Conservation (phyloP, 2,888 invertebrate genomes). For the Pogonocherus hispidulus region DNA sequence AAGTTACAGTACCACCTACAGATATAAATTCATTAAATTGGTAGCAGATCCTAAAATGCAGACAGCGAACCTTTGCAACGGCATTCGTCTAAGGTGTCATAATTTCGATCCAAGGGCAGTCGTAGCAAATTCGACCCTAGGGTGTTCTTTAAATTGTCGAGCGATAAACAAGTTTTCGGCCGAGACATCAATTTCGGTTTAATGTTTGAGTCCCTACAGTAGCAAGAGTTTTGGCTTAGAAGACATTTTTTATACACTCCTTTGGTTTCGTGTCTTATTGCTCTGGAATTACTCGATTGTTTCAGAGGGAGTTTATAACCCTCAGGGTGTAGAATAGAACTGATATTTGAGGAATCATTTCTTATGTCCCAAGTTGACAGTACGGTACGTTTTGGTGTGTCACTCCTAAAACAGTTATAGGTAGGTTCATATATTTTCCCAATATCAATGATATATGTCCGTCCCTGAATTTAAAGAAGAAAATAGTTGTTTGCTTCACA, state of each 20-base stretch:
- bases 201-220: slow-evolving; percentile 44
- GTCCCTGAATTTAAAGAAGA: too few species aligned
- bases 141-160: slow-evolving; percentile 20
- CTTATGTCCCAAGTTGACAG: slow-evolving; percentile 42
- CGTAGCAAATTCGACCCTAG: slow-evolving; percentile 35
- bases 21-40: neutral
- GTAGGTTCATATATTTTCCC: too few species aligned
- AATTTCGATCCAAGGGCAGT: neutral
- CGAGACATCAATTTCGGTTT: slow-evolving; percentile 44
- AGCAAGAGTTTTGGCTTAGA: slow-evolving; percentile 48
- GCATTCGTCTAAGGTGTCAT: neutral
- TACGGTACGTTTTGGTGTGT: slow-evolving; percentile 23
- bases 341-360: slow-evolving; percentile 51
- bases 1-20: neutral
- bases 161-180: slow-evolving; percentile 44
- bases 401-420: neutral
- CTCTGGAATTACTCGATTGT: neutral
- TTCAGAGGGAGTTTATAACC: slow-evolving; percentile 14
- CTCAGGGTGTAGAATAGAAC: slow-evolving; percentile 47
- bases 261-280: neutral
- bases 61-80: neutral
- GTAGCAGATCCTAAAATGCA: neutral
- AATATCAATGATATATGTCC: too few species aligned
- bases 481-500: too few species aligned
- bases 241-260: slow-evolving; percentile 36